These are phyloP conservation scores for Chlamydotis undulata DNA, from an alignment of 2,113 vertebrate genomes.

Conservation along the genomic window DNA sequence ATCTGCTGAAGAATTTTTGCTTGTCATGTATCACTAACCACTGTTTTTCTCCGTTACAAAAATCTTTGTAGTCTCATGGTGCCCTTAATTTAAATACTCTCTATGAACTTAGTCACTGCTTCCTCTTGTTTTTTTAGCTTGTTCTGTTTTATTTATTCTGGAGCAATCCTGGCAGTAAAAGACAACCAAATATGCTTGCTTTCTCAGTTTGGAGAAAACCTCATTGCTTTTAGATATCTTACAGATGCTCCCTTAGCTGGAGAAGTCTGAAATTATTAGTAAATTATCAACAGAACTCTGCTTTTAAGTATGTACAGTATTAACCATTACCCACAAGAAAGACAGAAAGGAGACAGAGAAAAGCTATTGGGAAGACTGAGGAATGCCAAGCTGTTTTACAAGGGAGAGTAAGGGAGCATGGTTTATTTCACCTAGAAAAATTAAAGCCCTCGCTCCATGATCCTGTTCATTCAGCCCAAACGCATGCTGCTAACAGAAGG, in stretches of 20 bases:
- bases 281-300: constrained; percentile 45
- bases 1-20: constrained; percentile 33
- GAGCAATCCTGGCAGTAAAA: constrained; percentile 41
- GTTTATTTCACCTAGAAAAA: not conserved
- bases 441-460: not conserved
- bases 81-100: constrained; percentile 45
- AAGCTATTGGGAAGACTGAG: not conserved
- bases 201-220: constrained; percentile 29
- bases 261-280: constrained; percentile 38
- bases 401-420: not conserved
- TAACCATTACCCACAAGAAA: constrained; percentile 38
- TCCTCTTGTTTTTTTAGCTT: constrained; percentile 25
- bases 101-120: constrained; percentile 35
- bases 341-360: not conserved
- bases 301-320: constrained; percentile 1
- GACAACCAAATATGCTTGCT: constrained; percentile 15
- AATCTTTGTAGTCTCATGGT: constrained; percentile 30
- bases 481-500: not conserved
- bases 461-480: not conserved
- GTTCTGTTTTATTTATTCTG: constrained; percentile 49
- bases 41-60: not conserved
- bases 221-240: constrained; percentile 40
- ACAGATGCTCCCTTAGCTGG: constrained; percentile 35
- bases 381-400: not conserved
- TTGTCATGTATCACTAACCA: constrained; percentile 44